These are phyloP conservation scores for Salpingus planirostris DNA, from an alignment of 2,888 invertebrate genomes.

Conservation along the genomic window DNA sequence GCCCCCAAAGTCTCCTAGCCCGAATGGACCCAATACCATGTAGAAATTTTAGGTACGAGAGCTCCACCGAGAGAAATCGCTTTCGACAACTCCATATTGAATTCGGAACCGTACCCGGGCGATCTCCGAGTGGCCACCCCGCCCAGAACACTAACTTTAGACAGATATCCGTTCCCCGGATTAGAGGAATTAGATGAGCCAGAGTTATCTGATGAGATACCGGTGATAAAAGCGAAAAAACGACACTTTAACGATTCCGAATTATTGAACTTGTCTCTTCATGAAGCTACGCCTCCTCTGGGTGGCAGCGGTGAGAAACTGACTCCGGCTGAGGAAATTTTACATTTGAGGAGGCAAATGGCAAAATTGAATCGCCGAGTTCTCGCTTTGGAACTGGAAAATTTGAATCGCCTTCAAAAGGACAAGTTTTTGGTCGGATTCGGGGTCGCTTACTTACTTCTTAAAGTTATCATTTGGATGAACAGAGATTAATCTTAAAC, in stretches of 20 bases:
- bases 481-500: slow-evolving; percentile 44
- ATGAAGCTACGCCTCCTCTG: slow-evolving; percentile 31
- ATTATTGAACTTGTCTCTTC: slow-evolving; percentile 20
- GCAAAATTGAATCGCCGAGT: slow-evolving; percentile 81
- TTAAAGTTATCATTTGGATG: slow-evolving; percentile 81
- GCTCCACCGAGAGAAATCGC: slow-evolving; percentile 82
- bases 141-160: slow-evolving; percentile 77
- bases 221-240: slow-evolving; percentile 27
- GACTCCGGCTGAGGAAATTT: slow-evolving; percentile 67
- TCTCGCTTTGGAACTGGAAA: slow-evolving; percentile 78
- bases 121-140: slow-evolving; percentile 76
- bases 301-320: slow-evolving; percentile 47
- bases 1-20: too few species aligned
- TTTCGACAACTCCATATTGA: slow-evolving; percentile 71
- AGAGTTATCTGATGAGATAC: slow-evolving; percentile 31
- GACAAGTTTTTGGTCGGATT: slow-evolving; percentile 79
- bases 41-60: slow-evolving; percentile 50
- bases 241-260: slow-evolving; percentile 30
- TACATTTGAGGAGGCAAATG: slow-evolving; percentile 76
- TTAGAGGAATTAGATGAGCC: slow-evolving; percentile 44
- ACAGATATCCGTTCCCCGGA: slow-evolving; percentile 74
- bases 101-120: slow-evolving; percentile 55
- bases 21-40: slow-evolving; percentile 1
- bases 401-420: slow-evolving; percentile 72
- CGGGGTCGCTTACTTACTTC: slow-evolving; percentile 75